Evolutionary conservation across 2,113 vertebrate species (phyloP).

Genomic region (Brevimyrus niger): DNA sequence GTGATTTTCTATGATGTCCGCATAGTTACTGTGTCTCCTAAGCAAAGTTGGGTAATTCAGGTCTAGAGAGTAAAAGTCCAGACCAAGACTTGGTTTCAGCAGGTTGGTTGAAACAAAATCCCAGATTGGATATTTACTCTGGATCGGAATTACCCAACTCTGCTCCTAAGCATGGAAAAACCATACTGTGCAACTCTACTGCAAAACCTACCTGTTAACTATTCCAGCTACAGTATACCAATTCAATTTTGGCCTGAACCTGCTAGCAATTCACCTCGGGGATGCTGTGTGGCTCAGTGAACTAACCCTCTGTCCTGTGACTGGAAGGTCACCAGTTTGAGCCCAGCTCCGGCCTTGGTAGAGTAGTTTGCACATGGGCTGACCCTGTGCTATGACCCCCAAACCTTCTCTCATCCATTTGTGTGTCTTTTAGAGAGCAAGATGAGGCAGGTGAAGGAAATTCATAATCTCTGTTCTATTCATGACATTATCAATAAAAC

Average conservation of each 20-base stretch:
- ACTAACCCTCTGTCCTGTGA: not conserved
- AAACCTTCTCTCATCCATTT: not conserved
- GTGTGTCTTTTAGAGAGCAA: not conserved
- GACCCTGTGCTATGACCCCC: not conserved
- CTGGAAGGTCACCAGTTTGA: not conserved
- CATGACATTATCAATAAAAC: not conserved
- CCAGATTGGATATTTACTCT: too few relatives aligned
- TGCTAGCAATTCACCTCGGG: not conserved
- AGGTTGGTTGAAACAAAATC: too few relatives aligned
- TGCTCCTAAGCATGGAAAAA: not conserved
- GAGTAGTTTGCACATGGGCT: not conserved
- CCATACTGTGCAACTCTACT: not conserved
- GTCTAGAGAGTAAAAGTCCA: too few relatives aligned
- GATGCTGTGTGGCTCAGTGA: not conserved
- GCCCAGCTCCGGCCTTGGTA: not conserved
- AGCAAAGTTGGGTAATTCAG: not conserved
- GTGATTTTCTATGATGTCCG: not conserved
- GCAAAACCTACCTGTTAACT: not conserved
- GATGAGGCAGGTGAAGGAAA: not conserved
- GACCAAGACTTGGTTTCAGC: too few relatives aligned
- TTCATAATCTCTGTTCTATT: not conserved
- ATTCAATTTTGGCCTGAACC: not conserved
- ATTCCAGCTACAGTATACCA: not conserved
- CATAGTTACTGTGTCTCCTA: not conserved
- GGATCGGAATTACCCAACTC: too few relatives aligned